Base-by-base conservation (phyloP, 2,888 invertebrate species). In the Drosophila parthenogenetica region DNA sequence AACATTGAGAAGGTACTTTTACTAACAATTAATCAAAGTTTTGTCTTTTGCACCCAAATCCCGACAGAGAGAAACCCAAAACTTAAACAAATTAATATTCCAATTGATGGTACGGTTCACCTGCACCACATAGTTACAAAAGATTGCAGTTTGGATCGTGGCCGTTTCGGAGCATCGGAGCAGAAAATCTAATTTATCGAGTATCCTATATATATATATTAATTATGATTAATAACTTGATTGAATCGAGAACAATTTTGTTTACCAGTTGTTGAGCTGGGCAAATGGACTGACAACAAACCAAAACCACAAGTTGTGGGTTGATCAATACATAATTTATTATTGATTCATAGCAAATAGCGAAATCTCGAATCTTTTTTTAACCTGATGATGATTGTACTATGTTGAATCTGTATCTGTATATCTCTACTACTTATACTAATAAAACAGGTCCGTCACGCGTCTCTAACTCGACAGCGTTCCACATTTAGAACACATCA, bases 401-500 rank as follows among this genome's bases (percentile, higher is more conserved):
- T 78, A 67, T 77, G 78, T 35, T 50, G 50, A 35, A 63, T 62
- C 45, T 39, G 51, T 51, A 51, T 51, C 17, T 46, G 17, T 78
- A 69, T 88, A 87, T 85, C 84, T 87, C 78, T 81, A 89, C 73
- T 79, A 76, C 79, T 62, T 73, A 79, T 71, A 35, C 29, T 35
- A 83, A 83, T 71, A 81, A 81, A 90, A 86, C 93, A 95, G 95
- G 95, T 95, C 92, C 94, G 95, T 92, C 95, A 95, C 93, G 95
- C 95, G 91, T 95, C 95, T 91, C 93, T 95, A 92, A 95, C 95
- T 90, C 94, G 95, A 91, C 94, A 95, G 92, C 93, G 94, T 92
- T 93, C 94, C 87, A 93, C 93, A 91, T 93, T 93, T 93, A 94
- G 95, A 93, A 94, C 94, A 88, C 95, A 95, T 92, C 94, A 95